Conservation (phyloP, 2,797 vertebrate species). For the Epinephelus awoara region DNA sequence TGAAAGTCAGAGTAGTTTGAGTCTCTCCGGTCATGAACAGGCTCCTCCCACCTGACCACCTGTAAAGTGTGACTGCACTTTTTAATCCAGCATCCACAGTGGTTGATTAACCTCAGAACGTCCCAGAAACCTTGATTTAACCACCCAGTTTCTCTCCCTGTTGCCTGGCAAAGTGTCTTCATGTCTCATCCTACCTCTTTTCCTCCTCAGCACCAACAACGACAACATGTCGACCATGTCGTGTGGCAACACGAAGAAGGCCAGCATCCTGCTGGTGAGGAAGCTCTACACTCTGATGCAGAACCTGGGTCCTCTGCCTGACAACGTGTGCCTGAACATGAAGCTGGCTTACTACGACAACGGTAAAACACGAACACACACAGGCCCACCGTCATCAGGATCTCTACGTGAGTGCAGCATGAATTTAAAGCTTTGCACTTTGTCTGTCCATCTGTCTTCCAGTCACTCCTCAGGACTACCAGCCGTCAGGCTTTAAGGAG, state of each 20-base stretch:
- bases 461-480: conserved; percentile 95
- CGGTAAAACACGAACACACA: conserved; percentile 79
- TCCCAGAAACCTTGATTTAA: background rate
- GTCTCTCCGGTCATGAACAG: too few relatives aligned
- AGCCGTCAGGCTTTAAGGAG: conserved; percentile 95
- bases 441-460: conserved; percentile 14
- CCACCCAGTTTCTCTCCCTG: background rate
- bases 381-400: background rate
- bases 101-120: too few relatives aligned
- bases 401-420: background rate
- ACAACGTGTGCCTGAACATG: conserved; percentile 93
- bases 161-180: background rate
- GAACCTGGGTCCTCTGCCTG: conserved; percentile 92
- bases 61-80: too few relatives aligned
- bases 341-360: conserved; percentile 95
- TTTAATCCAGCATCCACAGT: too few relatives aligned
- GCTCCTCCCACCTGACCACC: too few relatives aligned
- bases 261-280: conserved; percentile 93
- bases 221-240: conserved; percentile 66
- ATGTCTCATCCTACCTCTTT: conserved; percentile 5
- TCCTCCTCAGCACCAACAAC: conserved; percentile 52
- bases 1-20: too few relatives aligned
- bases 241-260: conserved; percentile 90
- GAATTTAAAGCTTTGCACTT: background rate
- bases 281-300: conserved; percentile 97